Conservation (phyloP, 2,797 vertebrate species). For the Takifugu rubripes region DNA sequence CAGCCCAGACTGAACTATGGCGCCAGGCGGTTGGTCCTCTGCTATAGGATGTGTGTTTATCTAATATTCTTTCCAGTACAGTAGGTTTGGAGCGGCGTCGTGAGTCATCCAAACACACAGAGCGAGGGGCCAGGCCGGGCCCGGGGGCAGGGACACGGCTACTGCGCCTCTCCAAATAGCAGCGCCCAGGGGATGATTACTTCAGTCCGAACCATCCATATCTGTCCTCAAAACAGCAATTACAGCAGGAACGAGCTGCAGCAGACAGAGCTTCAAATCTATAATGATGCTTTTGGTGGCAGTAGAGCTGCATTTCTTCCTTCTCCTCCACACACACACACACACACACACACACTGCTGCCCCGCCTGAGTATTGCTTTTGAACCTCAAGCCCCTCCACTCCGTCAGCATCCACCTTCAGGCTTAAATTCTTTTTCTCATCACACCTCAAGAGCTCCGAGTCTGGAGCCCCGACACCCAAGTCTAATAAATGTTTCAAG, state of each 20-base stretch:
- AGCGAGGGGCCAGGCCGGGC: constrained; percentile 22
- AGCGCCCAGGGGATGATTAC: constrained; percentile 45
- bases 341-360: no score
- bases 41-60: constrained; percentile 33
- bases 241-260: constrained; percentile 24
- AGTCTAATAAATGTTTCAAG: no score
- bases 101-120: constrained; percentile 53
- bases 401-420: not conserved
- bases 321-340: no score
- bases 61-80: constrained; percentile 46
- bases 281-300: not conserved
- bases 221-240: constrained; percentile 32
- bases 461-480: no score
- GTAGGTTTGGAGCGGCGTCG: constrained; percentile 38
- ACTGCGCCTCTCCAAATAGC: constrained; percentile 54
- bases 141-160: constrained; percentile 39
- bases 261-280: constrained; percentile 1
- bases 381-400: not conserved
- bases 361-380: not conserved
- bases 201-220: constrained; percentile 23
- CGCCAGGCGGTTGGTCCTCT: constrained; percentile 13
- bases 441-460: no score
- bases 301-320: not conserved
- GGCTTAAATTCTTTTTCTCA: not conserved
- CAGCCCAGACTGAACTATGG: constrained; percentile 33